These are phyloP conservation scores for Scortum barcoo DNA, from an alignment of 2,113 vertebrate species.

Conservation along the genomic window DNA sequence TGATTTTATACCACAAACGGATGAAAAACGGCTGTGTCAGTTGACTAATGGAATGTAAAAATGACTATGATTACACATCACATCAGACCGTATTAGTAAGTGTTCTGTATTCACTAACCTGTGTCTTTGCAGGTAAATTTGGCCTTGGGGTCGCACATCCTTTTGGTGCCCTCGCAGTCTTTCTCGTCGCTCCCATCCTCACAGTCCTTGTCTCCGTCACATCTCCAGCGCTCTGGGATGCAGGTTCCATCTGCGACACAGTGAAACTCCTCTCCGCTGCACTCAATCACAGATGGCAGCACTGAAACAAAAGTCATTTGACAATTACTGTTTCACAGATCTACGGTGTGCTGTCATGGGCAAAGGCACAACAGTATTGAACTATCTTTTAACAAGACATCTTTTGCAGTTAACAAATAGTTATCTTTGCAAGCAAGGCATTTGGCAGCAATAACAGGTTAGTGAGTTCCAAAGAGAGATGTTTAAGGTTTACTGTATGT, in stretches of 20 bases:
- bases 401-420: constrained; percentile 30
- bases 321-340: constrained; percentile 22
- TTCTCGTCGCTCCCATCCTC: constrained; percentile 96
- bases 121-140: constrained; percentile 95
- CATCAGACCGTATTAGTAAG: not conserved
- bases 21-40: not conserved
- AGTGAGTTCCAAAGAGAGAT: constrained; percentile 5
- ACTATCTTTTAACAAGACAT: constrained; percentile 14
- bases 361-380: not conserved
- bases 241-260: constrained; percentile 93
- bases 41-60: not conserved
- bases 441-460: constrained; percentile 21
- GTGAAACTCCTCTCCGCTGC: constrained; percentile 92
- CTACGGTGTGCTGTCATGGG: not conserved
- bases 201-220: constrained; percentile 97
- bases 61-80: not conserved
- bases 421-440: constrained; percentile 11
- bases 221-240: constrained; percentile 94
- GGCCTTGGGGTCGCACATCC: constrained; percentile 92
- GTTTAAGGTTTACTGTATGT: constrained; percentile 14
- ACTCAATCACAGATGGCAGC: constrained; percentile 88
- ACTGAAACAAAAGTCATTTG: constrained; percentile 78
- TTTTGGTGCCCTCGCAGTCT: constrained; percentile 91
- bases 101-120: constrained; percentile 85
- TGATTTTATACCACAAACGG: not conserved